A percentile compares a stretch with the other conserved stretches of the same genome.
phyloP scores from a whole-genome alignment of 2,888 invertebrate genomes.

The Hypolimnas misippus region DNA sequence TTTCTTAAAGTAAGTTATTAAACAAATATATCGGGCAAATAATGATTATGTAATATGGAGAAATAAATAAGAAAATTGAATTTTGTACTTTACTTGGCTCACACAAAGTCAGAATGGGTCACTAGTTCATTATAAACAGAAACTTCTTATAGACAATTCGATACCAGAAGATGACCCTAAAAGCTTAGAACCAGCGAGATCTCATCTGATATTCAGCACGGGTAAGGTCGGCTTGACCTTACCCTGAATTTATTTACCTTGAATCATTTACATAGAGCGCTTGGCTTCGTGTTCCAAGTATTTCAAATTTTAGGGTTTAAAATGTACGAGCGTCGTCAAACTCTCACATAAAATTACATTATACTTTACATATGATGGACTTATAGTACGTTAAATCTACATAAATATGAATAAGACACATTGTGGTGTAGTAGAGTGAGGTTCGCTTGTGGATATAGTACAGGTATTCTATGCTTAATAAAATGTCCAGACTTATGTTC shows the following conservation, averaged over 20 bases:
- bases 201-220: conserved; percentile 33
- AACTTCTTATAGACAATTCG: conserved; percentile 10
- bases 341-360: background rate
- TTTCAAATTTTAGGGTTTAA: conserved; percentile 7
- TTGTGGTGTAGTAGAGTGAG: too few species aligned
- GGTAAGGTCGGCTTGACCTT: conserved; percentile 31
- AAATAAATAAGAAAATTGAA: too few species aligned
- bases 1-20: too few species aligned
- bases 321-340: background rate
- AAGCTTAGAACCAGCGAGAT: conserved; percentile 6
- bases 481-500: too few species aligned
- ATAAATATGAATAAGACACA: too few species aligned
- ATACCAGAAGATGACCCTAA: conserved; percentile 6
- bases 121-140: background rate
- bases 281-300: conserved; percentile 5
- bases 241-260: conserved; percentile 32
- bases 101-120: background rate
- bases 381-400: too few species aligned
- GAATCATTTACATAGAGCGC: conserved; percentile 30
- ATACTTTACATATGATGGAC: too few species aligned
- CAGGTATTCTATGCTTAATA: too few species aligned
- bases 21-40: too few species aligned
- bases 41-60: too few species aligned
- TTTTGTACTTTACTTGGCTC: background rate
- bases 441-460: too few species aligned